Base-by-base conservation (phyloP, 2,113 vertebrate genomes). In the Salvelinus sp. region DNA sequence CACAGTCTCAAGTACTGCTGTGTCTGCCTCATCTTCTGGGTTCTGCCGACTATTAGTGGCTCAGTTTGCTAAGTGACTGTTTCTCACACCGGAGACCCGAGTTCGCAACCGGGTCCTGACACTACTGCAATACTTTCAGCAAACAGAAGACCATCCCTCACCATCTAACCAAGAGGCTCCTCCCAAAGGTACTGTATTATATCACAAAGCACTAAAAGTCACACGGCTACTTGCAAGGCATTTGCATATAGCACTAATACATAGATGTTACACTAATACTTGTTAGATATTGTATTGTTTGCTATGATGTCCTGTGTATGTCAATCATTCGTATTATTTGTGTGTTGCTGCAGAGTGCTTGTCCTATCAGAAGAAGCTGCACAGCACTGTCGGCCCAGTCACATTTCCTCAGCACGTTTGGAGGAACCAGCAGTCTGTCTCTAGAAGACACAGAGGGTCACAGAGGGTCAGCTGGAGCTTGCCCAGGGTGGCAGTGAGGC, bases 371-470 rank as follows among this genome's bases (percentile, higher is more conserved):
- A 90, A 91, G 78, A 96, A 97, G 86, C 89, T 97, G 78, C 86
- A 89, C 82, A 91, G 91, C 74, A 94, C 90, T 0, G 82, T 91
- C 86, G 0, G 91, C 95, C 9, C 95, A 96, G 92, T 89, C 94
- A 13, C 88, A 88, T 66, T 94, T 93, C 69, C 93, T 96, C 71
- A 95, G 93, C 68, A 94, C 91, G 14, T 95, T 95, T 0, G 94
- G 94, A 1, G 93, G 94, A 22, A 88, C 85, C 0, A 91, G 92
- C 64, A 93, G 90, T 58, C 91, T 96, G 66, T 87, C 91, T 68
- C 82, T 96, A 78, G 95, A 96, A 27, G 92, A 96, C 71, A 88
- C 1, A 25, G 25, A 25, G 25, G 25, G 25, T 96, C 81, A 96
- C 92, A 0, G 94, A 95, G 64, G 91, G 88, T 25, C 22, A 90